Conservation (phyloP, 2,797 vertebrate species). For the Petrocephalus schoutedeni region DNA sequence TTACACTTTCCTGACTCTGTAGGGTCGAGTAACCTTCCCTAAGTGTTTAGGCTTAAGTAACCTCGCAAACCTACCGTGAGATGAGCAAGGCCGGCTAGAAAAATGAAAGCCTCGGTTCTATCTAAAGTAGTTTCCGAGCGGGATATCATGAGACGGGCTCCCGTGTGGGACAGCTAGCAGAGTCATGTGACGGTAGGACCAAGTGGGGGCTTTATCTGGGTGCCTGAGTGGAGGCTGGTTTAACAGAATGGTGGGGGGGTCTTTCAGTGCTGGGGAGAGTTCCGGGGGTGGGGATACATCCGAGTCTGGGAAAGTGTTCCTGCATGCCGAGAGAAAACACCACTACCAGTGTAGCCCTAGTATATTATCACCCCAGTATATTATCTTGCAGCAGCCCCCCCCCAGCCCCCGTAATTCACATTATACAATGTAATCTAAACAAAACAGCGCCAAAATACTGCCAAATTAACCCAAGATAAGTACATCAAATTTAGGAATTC, state of each 20-base stretch:
- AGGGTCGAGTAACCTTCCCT: not conserved
- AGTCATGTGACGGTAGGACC: not conserved
- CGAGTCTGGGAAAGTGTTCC: not conserved
- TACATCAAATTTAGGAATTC: not conserved
- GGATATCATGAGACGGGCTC: not conserved
- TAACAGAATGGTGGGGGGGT: not conserved
- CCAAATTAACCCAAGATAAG: not conserved
- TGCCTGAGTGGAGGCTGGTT: not conserved
- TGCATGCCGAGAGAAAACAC: not conserved
- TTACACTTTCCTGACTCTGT: not conserved
- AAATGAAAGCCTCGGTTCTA: not conserved
- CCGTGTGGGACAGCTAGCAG: not conserved
- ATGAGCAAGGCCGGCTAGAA: not conserved
- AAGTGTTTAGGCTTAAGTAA: conserved; percentile 4
- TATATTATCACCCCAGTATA: not conserved
- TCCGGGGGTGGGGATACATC: not conserved
- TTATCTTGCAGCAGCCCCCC: not conserved
- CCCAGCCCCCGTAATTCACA: no score
- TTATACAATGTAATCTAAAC: no score
- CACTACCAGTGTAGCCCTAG: not conserved
- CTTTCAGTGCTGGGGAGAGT: not conserved
- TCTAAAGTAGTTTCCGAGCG: not conserved
- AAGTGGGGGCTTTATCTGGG: not conserved
- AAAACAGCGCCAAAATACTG: not conserved
- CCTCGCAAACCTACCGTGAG: not conserved